These are phyloP conservation scores for Cavia aperea DNA, from an alignment of 2,113 vertebrate species.

Conservation along the genomic window DNA sequence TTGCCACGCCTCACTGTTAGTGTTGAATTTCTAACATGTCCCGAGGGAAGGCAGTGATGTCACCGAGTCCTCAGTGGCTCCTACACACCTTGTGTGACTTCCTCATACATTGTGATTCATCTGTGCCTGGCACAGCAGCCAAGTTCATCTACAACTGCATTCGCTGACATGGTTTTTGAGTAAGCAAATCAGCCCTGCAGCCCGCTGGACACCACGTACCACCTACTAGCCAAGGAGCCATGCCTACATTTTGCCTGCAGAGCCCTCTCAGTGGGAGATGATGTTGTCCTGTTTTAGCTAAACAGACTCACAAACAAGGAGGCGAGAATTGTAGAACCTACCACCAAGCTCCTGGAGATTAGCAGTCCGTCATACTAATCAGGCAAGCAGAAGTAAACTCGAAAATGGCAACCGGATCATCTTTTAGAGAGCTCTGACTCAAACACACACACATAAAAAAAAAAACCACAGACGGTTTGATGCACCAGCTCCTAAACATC, in stretches of 20 bases:
- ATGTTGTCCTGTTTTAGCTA: background rate
- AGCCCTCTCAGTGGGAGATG: background rate
- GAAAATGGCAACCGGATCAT: background rate
- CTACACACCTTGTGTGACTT: background rate
- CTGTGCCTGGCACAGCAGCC: background rate
- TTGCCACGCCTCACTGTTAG: too few species aligned
- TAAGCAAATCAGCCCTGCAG: background rate
- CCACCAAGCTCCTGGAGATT: background rate
- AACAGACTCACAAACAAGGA: background rate
- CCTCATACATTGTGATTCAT: background rate
- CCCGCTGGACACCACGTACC: background rate
- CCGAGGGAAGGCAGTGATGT: background rate
- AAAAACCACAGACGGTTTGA: background rate
- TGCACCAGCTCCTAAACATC: background rate
- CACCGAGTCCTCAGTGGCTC: background rate
- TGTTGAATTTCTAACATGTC: background rate
- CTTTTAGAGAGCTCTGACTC: background rate
- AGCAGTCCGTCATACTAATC: background rate
- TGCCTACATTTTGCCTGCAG: background rate
- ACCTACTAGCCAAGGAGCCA: background rate
- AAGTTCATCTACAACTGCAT: slow-evolving; percentile 20
- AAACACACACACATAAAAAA: background rate
- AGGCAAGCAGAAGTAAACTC: background rate
- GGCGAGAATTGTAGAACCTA: background rate
- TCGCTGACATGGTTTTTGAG: background rate